Evolutionary conservation across 2,888 invertebrate species (phyloP).

Genomic region (Trichogramma evanescens): DNA sequence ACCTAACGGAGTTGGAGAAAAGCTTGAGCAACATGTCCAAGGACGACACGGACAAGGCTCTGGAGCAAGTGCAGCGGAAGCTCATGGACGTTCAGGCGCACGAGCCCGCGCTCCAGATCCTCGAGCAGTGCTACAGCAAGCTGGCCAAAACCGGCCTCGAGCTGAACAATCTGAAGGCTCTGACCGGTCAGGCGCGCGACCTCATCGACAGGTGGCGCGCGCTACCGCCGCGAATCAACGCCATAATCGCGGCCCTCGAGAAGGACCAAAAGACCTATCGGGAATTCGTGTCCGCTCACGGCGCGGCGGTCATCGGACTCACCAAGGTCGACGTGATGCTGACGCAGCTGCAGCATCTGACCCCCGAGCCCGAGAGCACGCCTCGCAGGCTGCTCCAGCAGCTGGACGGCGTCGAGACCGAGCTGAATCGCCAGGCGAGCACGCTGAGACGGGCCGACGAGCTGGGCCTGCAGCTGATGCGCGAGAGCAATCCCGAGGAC

Average conservation of each 20-base stretch:
- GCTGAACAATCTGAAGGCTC: conserved; percentile 59
- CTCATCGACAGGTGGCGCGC: conserved; percentile 61
- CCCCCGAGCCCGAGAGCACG: conserved; percentile 47
- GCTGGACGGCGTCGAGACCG: conserved; percentile 54
- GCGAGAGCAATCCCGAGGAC: conserved; percentile 53
- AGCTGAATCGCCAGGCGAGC: conserved; percentile 51
- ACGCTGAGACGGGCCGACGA: conserved; percentile 55
- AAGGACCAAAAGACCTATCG: conserved; percentile 57
- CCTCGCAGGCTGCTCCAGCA: conserved; percentile 45
- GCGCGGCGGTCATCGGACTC: conserved; percentile 62
- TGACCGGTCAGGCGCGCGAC: conserved; percentile 56
- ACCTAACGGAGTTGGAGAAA: conserved; percentile 56
- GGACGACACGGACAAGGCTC: conserved; percentile 55
- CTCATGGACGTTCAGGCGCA: conserved; percentile 54
- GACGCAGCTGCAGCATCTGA: conserved; percentile 61
- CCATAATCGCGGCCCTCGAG: conserved; percentile 54
- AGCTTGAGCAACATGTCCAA: conserved; percentile 53
- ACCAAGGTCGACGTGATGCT: conserved; percentile 67
- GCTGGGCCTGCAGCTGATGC: conserved; percentile 56
- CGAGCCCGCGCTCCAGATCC: conserved; percentile 53
- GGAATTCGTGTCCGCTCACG: conserved; percentile 66
- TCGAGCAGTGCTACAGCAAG: conserved; percentile 66
- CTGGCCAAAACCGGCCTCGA: conserved; percentile 64
- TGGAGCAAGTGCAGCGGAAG: conserved; percentile 53
- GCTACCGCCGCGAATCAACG: conserved; percentile 55